Evolutionary conservation across 2,113 vertebrate species (phyloP).

Genomic region (Tympanuchus pallidicinctus): DNA sequence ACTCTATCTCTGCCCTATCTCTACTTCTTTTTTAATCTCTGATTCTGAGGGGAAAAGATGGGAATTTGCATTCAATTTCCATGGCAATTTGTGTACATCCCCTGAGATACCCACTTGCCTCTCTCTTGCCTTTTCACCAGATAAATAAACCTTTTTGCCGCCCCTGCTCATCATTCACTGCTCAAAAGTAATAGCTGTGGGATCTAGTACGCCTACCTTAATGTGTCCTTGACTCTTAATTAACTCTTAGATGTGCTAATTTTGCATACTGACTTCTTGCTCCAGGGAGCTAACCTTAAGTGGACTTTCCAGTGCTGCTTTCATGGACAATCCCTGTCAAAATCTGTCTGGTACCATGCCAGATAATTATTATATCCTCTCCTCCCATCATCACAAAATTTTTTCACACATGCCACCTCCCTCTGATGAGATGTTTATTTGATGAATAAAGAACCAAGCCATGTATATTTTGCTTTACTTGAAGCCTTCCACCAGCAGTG

Average conservation of each 20-base stretch:
- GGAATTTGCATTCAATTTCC: slow-evolving; percentile 40
- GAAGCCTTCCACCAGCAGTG: background rate
- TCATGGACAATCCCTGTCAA: background rate
- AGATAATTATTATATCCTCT: background rate
- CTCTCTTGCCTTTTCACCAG: background rate
- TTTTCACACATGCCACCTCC: background rate
- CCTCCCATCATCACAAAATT: background rate
- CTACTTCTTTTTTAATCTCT: background rate
- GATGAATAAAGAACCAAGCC: background rate
- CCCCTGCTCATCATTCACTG: background rate
- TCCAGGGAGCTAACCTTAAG: background rate
- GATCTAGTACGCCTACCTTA: background rate
- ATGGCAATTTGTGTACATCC: background rate
- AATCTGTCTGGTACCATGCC: background rate
- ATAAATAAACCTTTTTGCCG: background rate
- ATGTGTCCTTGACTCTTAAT: background rate
- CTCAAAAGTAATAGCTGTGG: background rate
- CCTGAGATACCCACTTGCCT: background rate
- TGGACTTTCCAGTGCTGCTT: background rate
- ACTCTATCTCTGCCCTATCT: background rate
- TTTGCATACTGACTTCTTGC: background rate
- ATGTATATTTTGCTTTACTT: background rate
- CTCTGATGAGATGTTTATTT: background rate
- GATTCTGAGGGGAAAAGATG: slow-evolving; percentile 6
- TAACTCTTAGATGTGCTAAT: background rate